Conservation (phyloP, 2,888 invertebrate species). For the Metellina segmentata region DNA sequence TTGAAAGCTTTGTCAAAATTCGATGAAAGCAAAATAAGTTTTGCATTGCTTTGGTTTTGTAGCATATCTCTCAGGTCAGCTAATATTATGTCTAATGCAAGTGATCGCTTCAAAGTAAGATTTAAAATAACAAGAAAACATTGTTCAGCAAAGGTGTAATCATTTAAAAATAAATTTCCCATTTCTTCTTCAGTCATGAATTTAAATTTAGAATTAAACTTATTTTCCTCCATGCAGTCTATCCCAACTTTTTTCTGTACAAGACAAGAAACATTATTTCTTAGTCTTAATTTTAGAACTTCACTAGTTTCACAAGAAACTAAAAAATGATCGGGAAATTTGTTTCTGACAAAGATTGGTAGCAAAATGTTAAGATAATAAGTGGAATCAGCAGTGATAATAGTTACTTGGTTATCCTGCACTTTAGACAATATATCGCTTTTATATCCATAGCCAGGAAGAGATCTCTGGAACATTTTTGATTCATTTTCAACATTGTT, state of each 20-base stretch:
- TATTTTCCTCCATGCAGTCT: constrained; percentile 3
- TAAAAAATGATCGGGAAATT: constrained; percentile 33
- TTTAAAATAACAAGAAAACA: constrained; percentile 41
- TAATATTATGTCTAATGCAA: constrained; percentile 49
- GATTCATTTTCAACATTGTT: constrained; percentile 51
- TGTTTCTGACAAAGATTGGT: constrained; percentile 52
- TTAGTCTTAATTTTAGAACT: constrained; percentile 9
- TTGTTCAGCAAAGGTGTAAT: not conserved
- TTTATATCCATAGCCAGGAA: constrained; percentile 67
- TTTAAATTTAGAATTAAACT: constrained; percentile 15
- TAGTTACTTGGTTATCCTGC: constrained; percentile 46
- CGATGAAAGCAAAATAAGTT: constrained; percentile 30
- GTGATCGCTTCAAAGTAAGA: constrained; percentile 48
- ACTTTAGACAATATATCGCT: constrained; percentile 20
- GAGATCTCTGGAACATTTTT: constrained; percentile 48
- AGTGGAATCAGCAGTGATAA: constrained; percentile 55
- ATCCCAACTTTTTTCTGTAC: not conserved
- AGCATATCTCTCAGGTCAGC: constrained; percentile 39
- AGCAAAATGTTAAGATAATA: constrained; percentile 59
- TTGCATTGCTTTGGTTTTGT: not conserved
- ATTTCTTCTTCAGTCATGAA: constrained; percentile 45
- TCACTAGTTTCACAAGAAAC: constrained; percentile 57
- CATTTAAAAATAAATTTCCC: constrained; percentile 27
- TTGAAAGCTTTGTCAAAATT: not conserved
- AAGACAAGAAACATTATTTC: constrained; percentile 25